Conservation (phyloP, 1,140 invertebrate species). For the Penaeus chinensis region DNA sequence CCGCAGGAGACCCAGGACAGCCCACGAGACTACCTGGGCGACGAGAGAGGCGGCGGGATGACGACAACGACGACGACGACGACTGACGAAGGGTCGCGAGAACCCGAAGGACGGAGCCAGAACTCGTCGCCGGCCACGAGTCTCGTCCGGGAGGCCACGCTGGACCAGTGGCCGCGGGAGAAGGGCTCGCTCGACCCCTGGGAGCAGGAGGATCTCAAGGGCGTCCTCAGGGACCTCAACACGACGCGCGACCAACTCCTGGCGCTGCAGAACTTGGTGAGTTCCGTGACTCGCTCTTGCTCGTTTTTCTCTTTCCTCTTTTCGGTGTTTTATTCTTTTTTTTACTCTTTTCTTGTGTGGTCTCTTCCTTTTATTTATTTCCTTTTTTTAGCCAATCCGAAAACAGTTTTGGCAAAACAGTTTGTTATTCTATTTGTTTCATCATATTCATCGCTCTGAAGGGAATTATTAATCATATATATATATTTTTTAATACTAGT, state of each 20-base stretch:
- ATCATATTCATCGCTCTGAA: too few relatives aligned
- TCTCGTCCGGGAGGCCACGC: slow-evolving; percentile 55
- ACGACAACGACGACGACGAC: slow-evolving; percentile 3
- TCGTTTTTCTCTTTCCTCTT: not conserved
- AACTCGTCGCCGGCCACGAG: slow-evolving; percentile 64
- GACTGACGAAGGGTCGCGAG: slow-evolving; percentile 46
- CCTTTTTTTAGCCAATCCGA: too few relatives aligned
- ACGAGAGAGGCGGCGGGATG: not conserved
- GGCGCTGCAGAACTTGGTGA: slow-evolving; percentile 68
- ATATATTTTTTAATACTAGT: too few relatives aligned
- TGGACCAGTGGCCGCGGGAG: slow-evolving; percentile 60
- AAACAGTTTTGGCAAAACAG: too few relatives aligned
- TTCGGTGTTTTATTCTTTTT: too few relatives aligned
- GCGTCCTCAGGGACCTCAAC: slow-evolving; percentile 64
- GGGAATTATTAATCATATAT: too few relatives aligned
- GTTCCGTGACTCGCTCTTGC: slow-evolving; percentile 18
- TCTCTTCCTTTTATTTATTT: too few relatives aligned
- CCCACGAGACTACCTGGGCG: slow-evolving; percentile 28
- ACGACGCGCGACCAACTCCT: slow-evolving; percentile 66
- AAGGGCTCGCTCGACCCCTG: slow-evolving; percentile 34
- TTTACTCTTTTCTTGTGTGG: too few relatives aligned
- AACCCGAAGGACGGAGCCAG: slow-evolving; percentile 64
- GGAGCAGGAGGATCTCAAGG: slow-evolving; percentile 59
- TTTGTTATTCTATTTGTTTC: too few relatives aligned
- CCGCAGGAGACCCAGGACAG: slow-evolving; percentile 36